A percentile compares a stretch with the other conserved stretches of the same genome.
phyloP scores from a whole-genome alignment of 2,888 invertebrate species.

The Parnassius apollo region DNA sequence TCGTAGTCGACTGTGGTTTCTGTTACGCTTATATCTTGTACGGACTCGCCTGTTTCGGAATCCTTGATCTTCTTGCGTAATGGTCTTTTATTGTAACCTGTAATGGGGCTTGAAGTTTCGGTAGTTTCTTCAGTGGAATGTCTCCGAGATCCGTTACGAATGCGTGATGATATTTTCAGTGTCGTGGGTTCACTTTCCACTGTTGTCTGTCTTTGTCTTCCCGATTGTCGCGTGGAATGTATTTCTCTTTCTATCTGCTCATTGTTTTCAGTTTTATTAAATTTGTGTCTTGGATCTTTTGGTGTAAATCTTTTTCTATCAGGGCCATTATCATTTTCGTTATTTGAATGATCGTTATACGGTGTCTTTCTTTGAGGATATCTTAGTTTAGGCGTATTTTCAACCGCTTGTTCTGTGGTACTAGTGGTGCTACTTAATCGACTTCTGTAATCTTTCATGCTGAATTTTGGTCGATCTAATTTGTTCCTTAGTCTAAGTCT shows the following conservation, averaged over 20 bases:
- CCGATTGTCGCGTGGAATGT: slow-evolving; percentile 51
- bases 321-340: slow-evolving; percentile 65
- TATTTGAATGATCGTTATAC: slow-evolving; percentile 52
- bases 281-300: slow-evolving; percentile 70
- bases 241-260: slow-evolving; percentile 59
- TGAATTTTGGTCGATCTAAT: slow-evolving; percentile 86
- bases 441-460: slow-evolving; percentile 88
- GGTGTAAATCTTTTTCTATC: slow-evolving; percentile 77
- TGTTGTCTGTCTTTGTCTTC: slow-evolving; percentile 57
- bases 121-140: slow-evolving; percentile 63
- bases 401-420: slow-evolving; percentile 61
- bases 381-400: slow-evolving; percentile 63
- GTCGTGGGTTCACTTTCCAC: slow-evolving; percentile 62
- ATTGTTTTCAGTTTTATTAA: slow-evolving; percentile 51
- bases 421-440: slow-evolving; percentile 81
- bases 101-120: slow-evolving; percentile 53
- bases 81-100: slow-evolving; percentile 56
- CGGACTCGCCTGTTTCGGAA: slow-evolving; percentile 64
- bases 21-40: slow-evolving; percentile 63
- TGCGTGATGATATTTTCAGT: slow-evolving; percentile 65
- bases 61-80: slow-evolving; percentile 65
- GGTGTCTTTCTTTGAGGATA: slow-evolving; percentile 75
- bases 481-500: slow-evolving; percentile 75
- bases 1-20: slow-evolving; percentile 55
- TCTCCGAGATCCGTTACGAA: slow-evolving; percentile 64